Evolutionary conservation across 2,888 invertebrate genomes (phyloP), one percentile per base, ranked within the genome.

Genomic region (Schrankia costaestrigalis): DNA sequence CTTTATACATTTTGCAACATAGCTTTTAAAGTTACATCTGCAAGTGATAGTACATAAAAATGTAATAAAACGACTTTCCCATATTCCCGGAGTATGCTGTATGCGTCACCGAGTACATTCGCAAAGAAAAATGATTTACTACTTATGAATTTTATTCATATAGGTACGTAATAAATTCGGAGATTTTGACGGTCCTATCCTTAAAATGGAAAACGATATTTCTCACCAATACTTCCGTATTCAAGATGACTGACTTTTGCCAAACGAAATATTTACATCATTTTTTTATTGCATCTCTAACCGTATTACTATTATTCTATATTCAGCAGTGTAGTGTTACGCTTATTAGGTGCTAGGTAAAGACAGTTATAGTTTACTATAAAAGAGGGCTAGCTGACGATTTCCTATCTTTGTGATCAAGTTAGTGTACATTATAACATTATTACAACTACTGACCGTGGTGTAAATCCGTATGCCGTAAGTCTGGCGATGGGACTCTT

Each of bases 131-230:
- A 32, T 47, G 53, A 56, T 53, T 46, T 43, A 53, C 31, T 37
- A 53, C 42, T 41, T 47, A 56, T 50, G 53, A 54, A 39, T 56
- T 41, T 50, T 47, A 53, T 53, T 56, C 50, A 53, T 47, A n/a
- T n/a, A n/a, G n/a, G n/a, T n/a, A 27, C 40, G 43, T 31, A 45
- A 56, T 56, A 53, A 53, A 56, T 56, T 50, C 36, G 32, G 41
- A 38, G 50, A 50, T 56, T 52, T 50, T 38, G 50, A 56, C 43
- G 56, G 45, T 33, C 43, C 36, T 22, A 27, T 35, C 21, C 38
- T 31, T 18, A 45, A 47, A 56, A 53, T 45, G 56, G 45, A 43
- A 47, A 56, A 40, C 53, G 44, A 53, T 56, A 47, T 53, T 50
- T 50, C 44, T 27, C 28, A 35, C 29, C 17, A 32, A 36, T 39